phyloP scores from a whole-genome alignment of 2,888 invertebrate genomes.

The Endotricha flammealis region DNA sequence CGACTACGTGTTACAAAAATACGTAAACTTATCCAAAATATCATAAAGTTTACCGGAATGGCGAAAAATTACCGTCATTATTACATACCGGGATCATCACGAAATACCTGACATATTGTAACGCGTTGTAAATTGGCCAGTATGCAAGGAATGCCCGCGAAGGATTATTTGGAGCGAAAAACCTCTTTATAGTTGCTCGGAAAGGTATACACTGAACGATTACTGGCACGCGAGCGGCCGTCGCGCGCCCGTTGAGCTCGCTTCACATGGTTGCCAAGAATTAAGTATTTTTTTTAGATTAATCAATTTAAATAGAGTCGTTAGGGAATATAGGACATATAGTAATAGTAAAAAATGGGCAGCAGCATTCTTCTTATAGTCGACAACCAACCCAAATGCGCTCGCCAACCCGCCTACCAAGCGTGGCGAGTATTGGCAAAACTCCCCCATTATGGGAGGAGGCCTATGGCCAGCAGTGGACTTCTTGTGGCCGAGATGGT shows the following conservation, averaged over 20 bases:
- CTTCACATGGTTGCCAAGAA: slow-evolving; percentile 42
- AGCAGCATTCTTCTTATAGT: too few relatives aligned
- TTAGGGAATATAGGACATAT: too few relatives aligned
- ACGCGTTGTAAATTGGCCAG: slow-evolving; percentile 58
- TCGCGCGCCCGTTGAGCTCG: slow-evolving; percentile 60
- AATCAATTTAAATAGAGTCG: neutral
- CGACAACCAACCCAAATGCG: too few relatives aligned
- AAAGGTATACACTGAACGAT: slow-evolving; percentile 72
- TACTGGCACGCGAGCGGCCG: slow-evolving; percentile 76
- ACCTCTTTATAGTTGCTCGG: slow-evolving; percentile 77
- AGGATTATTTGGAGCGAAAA: slow-evolving; percentile 72
- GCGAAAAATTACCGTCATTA: slow-evolving; percentile 29
- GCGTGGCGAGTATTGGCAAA: too few relatives aligned
- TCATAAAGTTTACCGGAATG: too few relatives aligned
- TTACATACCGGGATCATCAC: slow-evolving; percentile 30
- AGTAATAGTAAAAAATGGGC: too few relatives aligned
- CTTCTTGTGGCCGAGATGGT: too few relatives aligned
- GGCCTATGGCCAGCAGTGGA: too few relatives aligned
- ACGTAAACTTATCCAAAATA: too few relatives aligned
- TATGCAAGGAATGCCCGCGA: slow-evolving; percentile 69
- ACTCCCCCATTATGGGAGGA: too few relatives aligned
- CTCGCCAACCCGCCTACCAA: too few relatives aligned
- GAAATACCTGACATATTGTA: slow-evolving; percentile 65
- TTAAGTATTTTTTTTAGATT: slow-evolving; percentile 12
- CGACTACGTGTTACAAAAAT: too few relatives aligned